phyloP scores from a whole-genome alignment of 2,797 vertebrate species.

The Momotus momota region DNA sequence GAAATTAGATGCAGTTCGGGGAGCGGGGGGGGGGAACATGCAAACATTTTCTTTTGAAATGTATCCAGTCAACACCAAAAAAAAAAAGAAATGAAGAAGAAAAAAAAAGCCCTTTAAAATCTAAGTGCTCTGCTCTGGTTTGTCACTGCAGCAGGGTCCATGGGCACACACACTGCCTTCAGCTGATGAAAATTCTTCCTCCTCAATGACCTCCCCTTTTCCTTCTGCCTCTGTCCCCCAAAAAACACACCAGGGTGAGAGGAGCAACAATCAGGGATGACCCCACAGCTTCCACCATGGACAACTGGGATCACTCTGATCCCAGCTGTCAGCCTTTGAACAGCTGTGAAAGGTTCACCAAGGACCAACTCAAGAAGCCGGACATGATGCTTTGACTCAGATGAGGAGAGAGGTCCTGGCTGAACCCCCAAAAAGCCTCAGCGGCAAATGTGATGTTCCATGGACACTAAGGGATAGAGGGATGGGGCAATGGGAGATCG shows the following conservation, averaged over 20 bases:
- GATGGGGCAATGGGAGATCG: accelerated
- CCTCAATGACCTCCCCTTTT: neutral
- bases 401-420: neutral
- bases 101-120: neutral
- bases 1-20: neutral
- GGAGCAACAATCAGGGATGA: neutral
- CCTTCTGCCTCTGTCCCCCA: neutral
- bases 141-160: neutral
- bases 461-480: accelerated
- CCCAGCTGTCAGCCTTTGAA: neutral
- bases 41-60: neutral
- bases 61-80: neutral
- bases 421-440: neutral
- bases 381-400: accelerated
- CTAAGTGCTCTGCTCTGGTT: neutral
- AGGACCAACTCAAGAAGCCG: neutral
- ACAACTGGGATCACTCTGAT: neutral
- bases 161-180: neutral
- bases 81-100: neutral
- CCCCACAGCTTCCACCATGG: accelerated
- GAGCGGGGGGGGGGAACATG: accelerated
- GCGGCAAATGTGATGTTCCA: accelerated
- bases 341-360: neutral
- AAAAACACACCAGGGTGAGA: accelerated
- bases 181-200: neutral